Conservation (phyloP, 2,113 vertebrate species). For the Cichladusa arquata region DNA sequence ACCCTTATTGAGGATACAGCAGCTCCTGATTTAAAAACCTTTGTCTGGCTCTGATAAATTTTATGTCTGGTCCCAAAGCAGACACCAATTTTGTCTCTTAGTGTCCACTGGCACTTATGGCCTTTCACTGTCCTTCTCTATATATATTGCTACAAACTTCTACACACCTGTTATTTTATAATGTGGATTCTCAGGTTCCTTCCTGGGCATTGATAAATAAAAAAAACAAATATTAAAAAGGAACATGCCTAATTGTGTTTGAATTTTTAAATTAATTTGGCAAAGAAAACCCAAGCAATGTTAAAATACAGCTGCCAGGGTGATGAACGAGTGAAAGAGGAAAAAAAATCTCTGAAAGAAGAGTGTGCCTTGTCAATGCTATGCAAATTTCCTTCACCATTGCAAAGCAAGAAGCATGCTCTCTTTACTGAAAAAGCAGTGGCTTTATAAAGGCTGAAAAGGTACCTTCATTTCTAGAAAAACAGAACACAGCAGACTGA, state of each 20-base stretch:
- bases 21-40: constrained; percentile 9
- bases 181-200: background rate
- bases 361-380: background rate
- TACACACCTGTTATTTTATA: background rate
- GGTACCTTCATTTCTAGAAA: background rate
- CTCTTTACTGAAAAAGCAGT: background rate
- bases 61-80: background rate
- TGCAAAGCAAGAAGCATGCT: background rate
- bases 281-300: background rate
- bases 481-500: background rate
- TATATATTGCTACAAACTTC: background rate
- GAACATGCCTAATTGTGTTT: background rate
- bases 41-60: background rate
- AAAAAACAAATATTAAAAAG: background rate
- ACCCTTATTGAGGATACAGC: background rate
- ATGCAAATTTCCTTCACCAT: background rate
- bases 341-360: background rate
- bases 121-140: background rate
- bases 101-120: background rate
- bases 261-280: background rate
- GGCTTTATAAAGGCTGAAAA: background rate
- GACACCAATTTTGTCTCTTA: constrained; percentile 2
- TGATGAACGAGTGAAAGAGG: background rate
- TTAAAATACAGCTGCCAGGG: background rate
- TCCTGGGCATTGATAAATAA: background rate